Evolutionary conservation across 2,888 invertebrate species (phyloP).

Genomic region (Drosophila helvetica): DNA sequence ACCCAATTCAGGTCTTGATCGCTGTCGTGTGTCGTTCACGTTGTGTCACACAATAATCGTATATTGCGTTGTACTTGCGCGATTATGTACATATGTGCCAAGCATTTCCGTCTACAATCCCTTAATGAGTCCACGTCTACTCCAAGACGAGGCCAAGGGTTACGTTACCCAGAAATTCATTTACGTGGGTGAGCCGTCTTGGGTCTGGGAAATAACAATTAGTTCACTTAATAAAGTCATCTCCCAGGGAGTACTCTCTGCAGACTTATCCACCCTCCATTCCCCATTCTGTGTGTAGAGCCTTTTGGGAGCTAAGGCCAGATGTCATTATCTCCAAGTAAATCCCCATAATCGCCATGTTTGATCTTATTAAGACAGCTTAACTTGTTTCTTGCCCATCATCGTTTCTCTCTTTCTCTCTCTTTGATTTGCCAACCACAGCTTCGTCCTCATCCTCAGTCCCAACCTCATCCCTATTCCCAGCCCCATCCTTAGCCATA

Average conservation of each 20-base stretch:
- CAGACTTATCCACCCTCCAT: not conserved
- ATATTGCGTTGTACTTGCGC: not conserved
- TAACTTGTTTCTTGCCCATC: constrained; percentile 62
- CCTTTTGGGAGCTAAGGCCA: constrained; percentile 15
- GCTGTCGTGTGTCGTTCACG: not conserved
- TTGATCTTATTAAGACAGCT: constrained; percentile 79
- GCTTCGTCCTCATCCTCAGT: constrained; percentile 9
- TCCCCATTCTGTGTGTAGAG: constrained; percentile 1
- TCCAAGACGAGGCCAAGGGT: not conserved
- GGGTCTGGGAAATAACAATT: constrained; percentile 22
- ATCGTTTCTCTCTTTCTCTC: constrained; percentile 17
- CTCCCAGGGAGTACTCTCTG: constrained; percentile 14
- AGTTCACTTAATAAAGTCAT: constrained; percentile 32
- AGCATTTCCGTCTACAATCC: constrained; percentile 31
- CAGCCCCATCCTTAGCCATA: constrained; percentile 41
- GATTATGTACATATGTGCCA: not conserved
- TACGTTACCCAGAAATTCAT: constrained; percentile 12
- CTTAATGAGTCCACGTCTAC: not conserved
- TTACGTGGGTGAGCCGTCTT: constrained; percentile 22
- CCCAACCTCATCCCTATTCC: constrained; percentile 13
- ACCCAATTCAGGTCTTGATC: not conserved
- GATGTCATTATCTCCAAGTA: constrained; percentile 71
- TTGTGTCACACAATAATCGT: not conserved
- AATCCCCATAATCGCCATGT: constrained; percentile 75
- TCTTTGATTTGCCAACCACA: constrained; percentile 1